Conservation (phyloP, 1,140 invertebrate species). For the Periplaneta americana region DNA sequence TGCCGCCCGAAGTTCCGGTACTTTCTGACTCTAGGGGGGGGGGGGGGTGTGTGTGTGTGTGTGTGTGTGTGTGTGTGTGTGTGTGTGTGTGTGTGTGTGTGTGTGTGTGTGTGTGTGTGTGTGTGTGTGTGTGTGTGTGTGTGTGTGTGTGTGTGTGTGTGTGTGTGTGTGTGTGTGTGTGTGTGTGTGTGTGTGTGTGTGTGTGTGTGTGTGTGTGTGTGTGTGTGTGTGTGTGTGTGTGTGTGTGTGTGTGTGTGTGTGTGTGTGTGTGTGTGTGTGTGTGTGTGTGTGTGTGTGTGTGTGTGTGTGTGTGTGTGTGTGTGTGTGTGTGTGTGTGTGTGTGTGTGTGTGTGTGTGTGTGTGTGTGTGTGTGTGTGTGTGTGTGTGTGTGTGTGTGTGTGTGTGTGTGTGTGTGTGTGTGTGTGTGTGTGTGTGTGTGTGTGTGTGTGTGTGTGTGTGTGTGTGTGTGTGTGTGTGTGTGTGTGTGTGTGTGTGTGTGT, state of each 20-base stretch:
- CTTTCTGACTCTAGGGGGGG: no score
- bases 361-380: slow-evolving; percentile 28
- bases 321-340: slow-evolving; percentile 18
- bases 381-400: slow-evolving; percentile 29
- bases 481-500: slow-evolving; percentile 28
- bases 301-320: slow-evolving; percentile 20
- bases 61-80: slow-evolving; percentile 25
- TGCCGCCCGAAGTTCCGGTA: no score
- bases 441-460: slow-evolving; percentile 32
- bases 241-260: slow-evolving; percentile 5
- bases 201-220: slow-evolving; percentile 6
- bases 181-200: slow-evolving; percentile 11
- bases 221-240: slow-evolving; percentile 19
- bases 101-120: slow-evolving; percentile 11
- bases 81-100: slow-evolving; percentile 11
- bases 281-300: slow-evolving; percentile 18
- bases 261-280: slow-evolving; percentile 19
- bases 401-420: slow-evolving; percentile 28
- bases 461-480: slow-evolving; percentile 31
- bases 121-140: slow-evolving; percentile 11
- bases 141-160: slow-evolving; percentile 11
- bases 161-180: slow-evolving; percentile 11
- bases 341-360: slow-evolving; percentile 16
- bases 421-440: slow-evolving; percentile 28
- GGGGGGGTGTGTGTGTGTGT: no score